Evolutionary conservation across 2,113 vertebrate species (phyloP), one percentile per base, ranked within the genome.

Genomic region (Mus pahari): DNA sequence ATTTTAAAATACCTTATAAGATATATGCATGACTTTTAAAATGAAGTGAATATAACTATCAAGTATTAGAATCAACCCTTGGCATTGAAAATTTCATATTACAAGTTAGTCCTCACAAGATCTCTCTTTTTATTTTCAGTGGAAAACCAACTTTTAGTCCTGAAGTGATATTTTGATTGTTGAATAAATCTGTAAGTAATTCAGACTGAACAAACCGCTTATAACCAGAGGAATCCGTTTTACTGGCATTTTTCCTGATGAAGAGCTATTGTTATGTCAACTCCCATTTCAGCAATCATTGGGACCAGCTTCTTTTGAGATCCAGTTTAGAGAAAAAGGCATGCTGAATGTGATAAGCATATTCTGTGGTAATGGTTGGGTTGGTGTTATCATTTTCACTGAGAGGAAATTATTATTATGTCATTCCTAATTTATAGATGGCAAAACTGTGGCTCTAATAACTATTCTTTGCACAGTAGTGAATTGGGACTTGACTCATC

Each of bases 141-240:
- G 50, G 22, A 86, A 89, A 92, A 68, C 26, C 20, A 36, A 92
- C 24, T 62, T 75, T 93, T 91, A 42, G 64, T 82, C 48, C 50
- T 86, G 24, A 96, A 86, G 45, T 87, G n/a, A 81, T 19, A 33
- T 71, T 95, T 16, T 81, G 79, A 86, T 78, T 86, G 42, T 28
- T 92, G 48, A 94, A 9, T 58, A 66, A 92, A 71, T 83, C 90
- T 96, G 53, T 86, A 82, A 90, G 79, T 71, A 92, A 64, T 90
- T 90, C 42, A 83, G 31, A 74, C 92, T 90, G 14, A 83, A 71
- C 12, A 87, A 92, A 64, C 20, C 64, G 87, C 74, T 73, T 94
- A 90, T 16, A 83, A 91, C 82, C 75, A 94, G 50, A 86, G 48
- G 73, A 93, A 93, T 55, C 28, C 4, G 81, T 75, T 89, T 91